Evolutionary conservation across 1,140 invertebrate genomes (phyloP), one percentile per base, ranked within the genome.

Genomic region (Dermatophagoides farinae): DNA sequence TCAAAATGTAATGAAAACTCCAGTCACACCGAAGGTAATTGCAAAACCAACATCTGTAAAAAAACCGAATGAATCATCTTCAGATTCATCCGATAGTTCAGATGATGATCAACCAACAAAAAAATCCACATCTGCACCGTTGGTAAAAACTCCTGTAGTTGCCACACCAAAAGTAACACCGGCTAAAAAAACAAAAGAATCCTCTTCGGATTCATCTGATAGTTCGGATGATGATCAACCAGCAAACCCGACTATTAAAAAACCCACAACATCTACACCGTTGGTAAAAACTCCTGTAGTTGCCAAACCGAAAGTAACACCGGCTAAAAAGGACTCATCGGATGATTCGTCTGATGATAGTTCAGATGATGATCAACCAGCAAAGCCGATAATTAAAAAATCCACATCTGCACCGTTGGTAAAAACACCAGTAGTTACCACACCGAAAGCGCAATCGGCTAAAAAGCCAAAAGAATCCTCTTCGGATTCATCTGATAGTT

Each of bases 171-270:
- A 20, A 31, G 31, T 23, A 47, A 2, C 1, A 8, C 53, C 53
- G 12, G 38, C 53, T 31, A 55, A 55, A 55, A 39, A 20, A 8
- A 6, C 46, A n/a, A 1, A 55, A 44, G 53, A 55, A 25, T 55
- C 53, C 1, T 25, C 14, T 4, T 1, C 1, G 1, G 53, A 55
- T 55, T 55, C 53, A n/a, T 14, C 14, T 44, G 53, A 55, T 44
- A 55, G 53, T 55, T 55, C 53, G 4, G 53, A 55, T 39, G 53
- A 55, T 18, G 51, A 53, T 16, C 51, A 14, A 53, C 14, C 43
- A 44, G 14, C 43, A 44, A 44, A 44, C 4, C 14, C 43, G 10
- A 16, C 43, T 2, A 20, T 44, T 10, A 44, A 44, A 20, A 16
- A 44, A 10, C 43, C 14, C 41, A 10, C 41, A 11, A 43, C 41